phyloP scores from a whole-genome alignment of 2,797 vertebrate genomes.

The Pangasius sanitwongsei region DNA sequence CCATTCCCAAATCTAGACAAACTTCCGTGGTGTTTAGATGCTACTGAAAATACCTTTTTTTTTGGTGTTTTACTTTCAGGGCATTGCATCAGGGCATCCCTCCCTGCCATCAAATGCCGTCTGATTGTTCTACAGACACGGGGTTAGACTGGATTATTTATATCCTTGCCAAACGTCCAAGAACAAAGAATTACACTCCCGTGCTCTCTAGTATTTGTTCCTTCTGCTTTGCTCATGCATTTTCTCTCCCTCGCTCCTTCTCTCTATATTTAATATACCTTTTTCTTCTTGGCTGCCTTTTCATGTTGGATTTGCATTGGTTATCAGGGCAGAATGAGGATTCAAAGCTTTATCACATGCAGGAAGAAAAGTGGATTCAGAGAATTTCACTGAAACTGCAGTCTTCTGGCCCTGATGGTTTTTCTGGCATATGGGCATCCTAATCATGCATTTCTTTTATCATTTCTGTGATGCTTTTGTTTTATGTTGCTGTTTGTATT shows the following conservation, averaged over 20 bases:
- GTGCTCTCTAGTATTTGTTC: background rate
- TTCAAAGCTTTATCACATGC: background rate
- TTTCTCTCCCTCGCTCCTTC: background rate
- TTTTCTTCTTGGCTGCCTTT: background rate
- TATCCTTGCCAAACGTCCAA: background rate
- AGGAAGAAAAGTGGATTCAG: background rate
- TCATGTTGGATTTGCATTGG: conserved; percentile 1
- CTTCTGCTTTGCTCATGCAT: background rate
- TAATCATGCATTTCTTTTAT: background rate
- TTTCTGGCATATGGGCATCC: background rate
- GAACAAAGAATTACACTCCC: background rate
- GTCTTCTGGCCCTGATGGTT: background rate
- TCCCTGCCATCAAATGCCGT: background rate
- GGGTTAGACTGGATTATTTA: background rate
- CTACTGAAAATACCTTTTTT: background rate
- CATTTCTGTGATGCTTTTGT: background rate
- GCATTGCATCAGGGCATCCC: conserved; percentile 44
- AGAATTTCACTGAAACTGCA: background rate
- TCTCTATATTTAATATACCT: background rate
- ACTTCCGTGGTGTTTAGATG: conserved; percentile 1
- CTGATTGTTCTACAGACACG: background rate
- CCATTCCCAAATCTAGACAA: background rate
- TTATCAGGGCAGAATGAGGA: background rate
- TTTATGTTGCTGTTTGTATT: background rate
- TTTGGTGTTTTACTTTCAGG: conserved; percentile 41